Conservation (phyloP, 2,797 vertebrate genomes). For the Alca torda region DNA sequence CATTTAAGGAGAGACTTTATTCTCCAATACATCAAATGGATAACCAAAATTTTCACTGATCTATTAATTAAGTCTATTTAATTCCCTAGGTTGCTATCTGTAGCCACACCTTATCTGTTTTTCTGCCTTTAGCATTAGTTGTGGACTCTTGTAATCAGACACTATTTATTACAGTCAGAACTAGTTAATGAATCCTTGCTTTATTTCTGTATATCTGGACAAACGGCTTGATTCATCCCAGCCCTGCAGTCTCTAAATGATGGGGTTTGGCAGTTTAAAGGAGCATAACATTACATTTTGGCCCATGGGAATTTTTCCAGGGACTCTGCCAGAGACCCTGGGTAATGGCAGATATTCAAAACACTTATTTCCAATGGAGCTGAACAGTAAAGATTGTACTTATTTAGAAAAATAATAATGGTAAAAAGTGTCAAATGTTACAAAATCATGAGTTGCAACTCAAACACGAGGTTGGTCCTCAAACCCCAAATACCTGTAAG, state of each 20-base stretch:
- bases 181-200: constrained; percentile 44
- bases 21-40: neutral
- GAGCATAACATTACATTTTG: neutral
- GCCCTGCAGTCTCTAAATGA: neutral
- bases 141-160: neutral
- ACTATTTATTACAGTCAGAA: constrained; percentile 25
- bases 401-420: neutral
- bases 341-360: neutral
- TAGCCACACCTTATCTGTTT: neutral
- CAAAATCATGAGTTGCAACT: neutral
- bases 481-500: neutral
- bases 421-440: neutral
- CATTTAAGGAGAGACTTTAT: constrained; percentile 11
- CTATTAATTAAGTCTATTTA: constrained; percentile 46
- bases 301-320: neutral
- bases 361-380: neutral
- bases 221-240: neutral
- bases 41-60: neutral
- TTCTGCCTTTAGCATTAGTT: neutral
- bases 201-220: constrained; percentile 30
- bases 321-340: neutral
- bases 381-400: neutral
- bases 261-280: neutral
- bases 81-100: neutral
- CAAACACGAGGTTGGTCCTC: neutral